Percentiles rank a stretch among this genome's conserved stretches.
Conservation (phyloP, 2,797 vertebrate species). For the Mus minutoides region DNA sequence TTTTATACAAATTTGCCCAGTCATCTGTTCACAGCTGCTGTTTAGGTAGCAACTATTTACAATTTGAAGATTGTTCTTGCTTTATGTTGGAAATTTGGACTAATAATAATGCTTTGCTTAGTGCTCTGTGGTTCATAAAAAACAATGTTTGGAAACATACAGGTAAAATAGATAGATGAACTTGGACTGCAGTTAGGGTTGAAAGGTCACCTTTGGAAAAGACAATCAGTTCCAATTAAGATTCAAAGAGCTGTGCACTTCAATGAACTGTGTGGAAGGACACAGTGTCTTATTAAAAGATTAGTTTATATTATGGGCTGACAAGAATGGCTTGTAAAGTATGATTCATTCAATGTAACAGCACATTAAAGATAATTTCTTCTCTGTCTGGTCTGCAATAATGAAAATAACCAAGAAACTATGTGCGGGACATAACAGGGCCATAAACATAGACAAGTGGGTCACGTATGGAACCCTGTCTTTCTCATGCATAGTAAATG, state of each 20-base stretch:
- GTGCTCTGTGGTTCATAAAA: conserved; percentile 28
- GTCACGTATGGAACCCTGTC: conserved; percentile 3
- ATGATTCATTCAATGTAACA: conserved; percentile 74
- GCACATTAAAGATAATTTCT: conserved; percentile 73
- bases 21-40: conserved; percentile 12
- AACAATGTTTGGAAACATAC: not conserved
- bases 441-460: conserved; percentile 65
- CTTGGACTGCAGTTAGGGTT: conserved; percentile 47
- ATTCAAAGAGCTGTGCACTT: conserved; percentile 47
- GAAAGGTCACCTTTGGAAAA: conserved; percentile 72
- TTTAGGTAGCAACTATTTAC: not conserved
- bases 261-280: conserved; percentile 68
- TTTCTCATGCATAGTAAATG: not conserved
- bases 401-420: conserved; percentile 75
- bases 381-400: conserved; percentile 54
- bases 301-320: conserved; percentile 77
- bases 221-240: conserved; percentile 73
- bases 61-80: conserved; percentile 5
- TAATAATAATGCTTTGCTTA: conserved; percentile 25
- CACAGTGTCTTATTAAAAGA: conserved; percentile 77
- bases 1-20: not conserved
- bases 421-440: conserved; percentile 33
- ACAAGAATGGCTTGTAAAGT: conserved; percentile 78
- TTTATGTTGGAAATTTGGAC: conserved; percentile 19
- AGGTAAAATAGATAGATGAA: conserved; percentile 50